Conservation (phyloP, 2,113 vertebrate species). For the Cheilinus undulatus region DNA sequence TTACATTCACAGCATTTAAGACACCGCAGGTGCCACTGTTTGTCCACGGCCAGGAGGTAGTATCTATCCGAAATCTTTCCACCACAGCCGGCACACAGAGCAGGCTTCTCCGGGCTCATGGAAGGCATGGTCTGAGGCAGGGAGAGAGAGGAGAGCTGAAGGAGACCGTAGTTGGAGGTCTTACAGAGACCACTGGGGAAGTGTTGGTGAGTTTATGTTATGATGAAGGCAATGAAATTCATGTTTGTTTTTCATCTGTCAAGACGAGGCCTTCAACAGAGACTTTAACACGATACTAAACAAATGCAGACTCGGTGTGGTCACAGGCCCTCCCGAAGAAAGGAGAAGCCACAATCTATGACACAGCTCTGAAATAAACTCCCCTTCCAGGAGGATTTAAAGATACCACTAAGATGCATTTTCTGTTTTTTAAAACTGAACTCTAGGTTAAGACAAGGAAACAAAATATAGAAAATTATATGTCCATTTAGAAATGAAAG, state of each 20-base stretch:
- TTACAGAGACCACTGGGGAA: background rate
- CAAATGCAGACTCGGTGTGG: conserved; percentile 2
- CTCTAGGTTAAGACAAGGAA: background rate
- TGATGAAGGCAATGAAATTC: background rate
- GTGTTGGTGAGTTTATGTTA: background rate
- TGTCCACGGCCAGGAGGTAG: conserved; percentile 99
- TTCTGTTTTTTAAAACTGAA: background rate
- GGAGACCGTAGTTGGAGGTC: background rate
- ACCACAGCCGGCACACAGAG: conserved; percentile 97
- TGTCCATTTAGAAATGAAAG: background rate
- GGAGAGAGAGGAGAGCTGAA: conserved; percentile 4
- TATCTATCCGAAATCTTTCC: conserved; percentile 99
- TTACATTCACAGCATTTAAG: conserved; percentile 99
- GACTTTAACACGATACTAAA: background rate
- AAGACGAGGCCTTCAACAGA: background rate
- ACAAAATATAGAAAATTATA: background rate
- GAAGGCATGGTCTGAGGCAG: conserved; percentile 91
- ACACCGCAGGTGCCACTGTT: conserved; percentile 98
- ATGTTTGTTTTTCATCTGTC: background rate
- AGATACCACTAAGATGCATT: background rate
- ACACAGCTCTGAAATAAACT: background rate
- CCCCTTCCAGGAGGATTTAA: background rate
- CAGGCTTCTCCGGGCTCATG: conserved; percentile 97
- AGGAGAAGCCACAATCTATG: background rate
- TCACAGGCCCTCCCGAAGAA: background rate